These are phyloP conservation scores for Lycophotia porphyrea DNA, from an alignment of 2,888 invertebrate genomes.

Conservation along the genomic window DNA sequence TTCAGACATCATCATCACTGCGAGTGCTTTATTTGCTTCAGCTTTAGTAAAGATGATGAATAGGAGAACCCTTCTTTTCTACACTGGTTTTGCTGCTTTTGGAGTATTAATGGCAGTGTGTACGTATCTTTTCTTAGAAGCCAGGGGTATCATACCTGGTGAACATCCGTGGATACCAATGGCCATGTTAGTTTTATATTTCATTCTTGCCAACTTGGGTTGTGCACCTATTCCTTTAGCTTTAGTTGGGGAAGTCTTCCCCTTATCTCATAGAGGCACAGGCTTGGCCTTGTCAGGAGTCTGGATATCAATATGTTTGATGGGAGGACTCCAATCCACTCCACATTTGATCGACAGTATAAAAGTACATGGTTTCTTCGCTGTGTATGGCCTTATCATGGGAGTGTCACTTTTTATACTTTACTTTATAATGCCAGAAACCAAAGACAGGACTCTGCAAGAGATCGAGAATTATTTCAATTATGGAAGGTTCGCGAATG, in stretches of 20 bases:
- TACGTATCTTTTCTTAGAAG: slow-evolving; percentile 66
- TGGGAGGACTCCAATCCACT: slow-evolving; percentile 70
- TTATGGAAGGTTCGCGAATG: slow-evolving; percentile 68
- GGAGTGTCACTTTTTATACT: slow-evolving; percentile 57
- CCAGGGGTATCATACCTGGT: slow-evolving; percentile 65
- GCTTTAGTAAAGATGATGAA: slow-evolving; percentile 72
- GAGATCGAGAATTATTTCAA: slow-evolving; percentile 73
- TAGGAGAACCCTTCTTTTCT: slow-evolving; percentile 72
- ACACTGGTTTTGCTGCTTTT: slow-evolving; percentile 70
- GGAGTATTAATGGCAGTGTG: slow-evolving; percentile 68
- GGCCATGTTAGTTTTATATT: slow-evolving; percentile 70
- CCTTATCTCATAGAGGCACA: slow-evolving; percentile 72
- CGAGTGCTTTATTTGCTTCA: slow-evolving; percentile 71
- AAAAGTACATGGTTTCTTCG: slow-evolving; percentile 79
- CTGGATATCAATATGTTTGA: slow-evolving; percentile 68
- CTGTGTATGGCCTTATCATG: slow-evolving; percentile 73
- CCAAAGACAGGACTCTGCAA: slow-evolving; percentile 70
- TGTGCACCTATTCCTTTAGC: slow-evolving; percentile 76
- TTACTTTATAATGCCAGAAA: slow-evolving; percentile 71
- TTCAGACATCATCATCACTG: slow-evolving; percentile 73
- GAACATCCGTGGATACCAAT: slow-evolving; percentile 67
- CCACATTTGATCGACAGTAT: slow-evolving; percentile 69
- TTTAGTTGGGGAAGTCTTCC: slow-evolving; percentile 75
- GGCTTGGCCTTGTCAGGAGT: slow-evolving; percentile 72
- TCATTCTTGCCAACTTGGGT: slow-evolving; percentile 74